phyloP scores from a whole-genome alignment of 1,140 invertebrate genomes.

The Tetraneura akinire region DNA sequence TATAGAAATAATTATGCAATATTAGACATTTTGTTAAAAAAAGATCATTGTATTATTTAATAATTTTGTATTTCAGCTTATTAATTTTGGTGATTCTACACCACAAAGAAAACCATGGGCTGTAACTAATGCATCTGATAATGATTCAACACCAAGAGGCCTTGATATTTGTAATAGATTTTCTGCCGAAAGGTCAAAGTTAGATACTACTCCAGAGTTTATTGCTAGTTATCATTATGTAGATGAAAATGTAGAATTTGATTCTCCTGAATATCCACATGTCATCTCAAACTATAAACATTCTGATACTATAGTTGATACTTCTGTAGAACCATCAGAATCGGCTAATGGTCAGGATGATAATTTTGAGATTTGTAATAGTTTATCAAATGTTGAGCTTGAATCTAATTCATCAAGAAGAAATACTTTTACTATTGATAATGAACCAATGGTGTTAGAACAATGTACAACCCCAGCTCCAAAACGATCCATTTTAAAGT shows the following conservation, averaged over 20 bases:
- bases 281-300: neutral
- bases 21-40: no score
- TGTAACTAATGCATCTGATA: neutral
- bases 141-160: neutral
- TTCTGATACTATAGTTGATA: neutral
- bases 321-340: neutral
- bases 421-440: conserved; percentile 26
- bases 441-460: neutral
- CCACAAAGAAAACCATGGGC: conserved; percentile 28
- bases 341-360: neutral
- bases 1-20: no score
- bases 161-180: neutral
- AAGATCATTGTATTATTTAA: no score
- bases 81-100: neutral
- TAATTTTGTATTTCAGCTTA: conserved; percentile 14
- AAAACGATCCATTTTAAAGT: conserved; percentile 29
- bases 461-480: conserved; percentile 28
- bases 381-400: neutral
- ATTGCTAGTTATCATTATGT: conserved; percentile 15
- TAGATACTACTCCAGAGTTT: conserved; percentile 27
- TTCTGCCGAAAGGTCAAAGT: conserved; percentile 13
- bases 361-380: neutral
- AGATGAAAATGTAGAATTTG: conserved; percentile 32
- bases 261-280: neutral
- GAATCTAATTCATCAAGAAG: conserved; percentile 11